Evolutionary conservation across 2,888 invertebrate genomes (phyloP).

Genomic region (Eupeodes latifasciatus): DNA sequence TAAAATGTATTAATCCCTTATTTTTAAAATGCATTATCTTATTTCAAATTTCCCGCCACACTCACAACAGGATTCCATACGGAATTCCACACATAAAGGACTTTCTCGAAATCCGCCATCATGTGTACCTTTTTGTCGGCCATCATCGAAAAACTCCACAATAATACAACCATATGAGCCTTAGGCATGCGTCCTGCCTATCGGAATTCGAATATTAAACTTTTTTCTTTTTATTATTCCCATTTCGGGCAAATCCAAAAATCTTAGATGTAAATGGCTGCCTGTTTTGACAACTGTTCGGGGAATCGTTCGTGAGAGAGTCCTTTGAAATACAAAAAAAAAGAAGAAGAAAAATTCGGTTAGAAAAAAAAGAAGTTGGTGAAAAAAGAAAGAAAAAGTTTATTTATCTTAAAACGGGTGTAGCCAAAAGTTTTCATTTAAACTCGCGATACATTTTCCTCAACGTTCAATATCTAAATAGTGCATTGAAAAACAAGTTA

Average conservation of each 20-base stretch:
- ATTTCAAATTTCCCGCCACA: conserved; percentile 55
- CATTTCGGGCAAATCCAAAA: conserved; percentile 67
- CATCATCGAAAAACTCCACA: conserved; percentile 67
- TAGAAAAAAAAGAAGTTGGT: conserved; percentile 44
- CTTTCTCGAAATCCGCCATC: conserved; percentile 57
- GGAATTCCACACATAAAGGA: conserved; percentile 64
- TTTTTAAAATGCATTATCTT: no score
- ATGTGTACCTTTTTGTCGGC: conserved; percentile 22
- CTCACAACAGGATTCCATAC: conserved; percentile 44
- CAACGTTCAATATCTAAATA: background rate
- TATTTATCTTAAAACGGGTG: conserved; percentile 74
- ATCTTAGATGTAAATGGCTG: conserved; percentile 77
- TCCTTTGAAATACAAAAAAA: conserved; percentile 45
- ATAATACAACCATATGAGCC: conserved; percentile 75
- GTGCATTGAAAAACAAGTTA: background rate
- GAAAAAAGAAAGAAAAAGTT: conserved; percentile 50
- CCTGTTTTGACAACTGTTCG: conserved; percentile 79
- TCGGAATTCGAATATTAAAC: conserved; percentile 70
- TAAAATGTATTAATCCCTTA: no score
- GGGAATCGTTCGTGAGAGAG: conserved; percentile 68
- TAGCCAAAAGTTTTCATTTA: conserved; percentile 46
- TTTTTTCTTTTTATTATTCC: conserved; percentile 59
- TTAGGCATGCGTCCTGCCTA: conserved; percentile 73
- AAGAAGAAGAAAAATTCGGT: conserved; percentile 49
- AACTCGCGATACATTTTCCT: conserved; percentile 49